These are phyloP conservation scores for Strongylocentrotus purpuratus DNA, from an alignment of 35 echinoderm and acorn worm genomes.

Conservation along the genomic window DNA sequence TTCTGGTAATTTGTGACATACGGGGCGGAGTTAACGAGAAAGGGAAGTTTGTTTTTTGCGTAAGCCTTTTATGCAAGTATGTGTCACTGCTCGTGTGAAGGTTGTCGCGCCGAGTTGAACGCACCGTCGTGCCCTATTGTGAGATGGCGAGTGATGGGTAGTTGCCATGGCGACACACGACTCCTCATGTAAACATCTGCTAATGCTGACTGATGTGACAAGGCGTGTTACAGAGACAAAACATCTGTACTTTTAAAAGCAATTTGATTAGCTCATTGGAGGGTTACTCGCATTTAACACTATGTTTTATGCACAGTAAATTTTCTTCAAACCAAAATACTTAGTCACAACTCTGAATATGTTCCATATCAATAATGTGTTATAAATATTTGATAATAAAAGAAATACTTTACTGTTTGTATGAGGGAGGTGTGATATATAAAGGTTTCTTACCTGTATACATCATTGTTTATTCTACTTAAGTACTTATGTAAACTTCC, in stretches of 20 bases:
- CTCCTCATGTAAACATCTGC: constrained; percentile 34
- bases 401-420: too few species aligned
- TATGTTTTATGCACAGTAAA: neutral
- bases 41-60: constrained; percentile 32
- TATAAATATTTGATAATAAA: neutral
- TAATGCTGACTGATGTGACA: constrained; percentile 31
- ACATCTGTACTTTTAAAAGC: constrained; percentile 14
- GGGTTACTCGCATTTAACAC: neutral
- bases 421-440: too few species aligned
- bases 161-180: constrained; percentile 15
- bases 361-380: neutral
- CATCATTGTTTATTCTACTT: too few species aligned
- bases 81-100: constrained; percentile 19
- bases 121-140: constrained; percentile 1
- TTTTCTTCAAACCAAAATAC: neutral
- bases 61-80: constrained; percentile 3
- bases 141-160: constrained; percentile 4
- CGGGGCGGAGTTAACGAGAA: constrained; percentile 47
- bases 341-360: neutral
- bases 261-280: neutral
- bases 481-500: too few species aligned
- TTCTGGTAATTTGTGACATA: neutral
- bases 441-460: too few species aligned
- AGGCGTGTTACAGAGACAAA: neutral
- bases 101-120: neutral